Evolutionary conservation across 2,797 vertebrate species (phyloP), one percentile per base, ranked within the genome.

Genomic region (Triplophysa bombifrons): DNA sequence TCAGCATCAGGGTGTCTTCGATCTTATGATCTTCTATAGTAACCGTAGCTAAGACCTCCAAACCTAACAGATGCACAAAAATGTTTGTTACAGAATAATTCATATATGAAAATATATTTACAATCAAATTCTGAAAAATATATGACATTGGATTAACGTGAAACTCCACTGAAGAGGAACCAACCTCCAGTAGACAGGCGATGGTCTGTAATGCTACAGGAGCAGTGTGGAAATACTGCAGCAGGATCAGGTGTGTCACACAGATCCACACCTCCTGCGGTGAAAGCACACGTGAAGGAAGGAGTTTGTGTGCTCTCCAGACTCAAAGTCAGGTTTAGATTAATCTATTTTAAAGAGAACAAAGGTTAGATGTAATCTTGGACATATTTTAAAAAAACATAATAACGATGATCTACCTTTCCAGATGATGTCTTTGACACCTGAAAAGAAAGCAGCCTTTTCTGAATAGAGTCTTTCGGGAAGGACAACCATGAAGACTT

Each of bases 401-500:
- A 6, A 38, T 6, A 8, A 38, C 6, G 34, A 7, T 22, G 2
- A 63, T 7, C 12, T 75, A 92, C 92, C 89, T 87, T 46, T n/a
- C 66, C 79, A 1, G 60, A 17, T 1, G 71, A 34, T 10, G 0
- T 0, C 25, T 78, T 6, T 1, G 13, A 1, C 13, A 90, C 27
- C 16, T 17, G 83, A 82, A 90, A 83, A 38, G 91, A 90, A 70
- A 92, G 10, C 63, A 91, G 85, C 38, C 80, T 76, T 17, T 80
- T 61, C 10, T 88, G 72, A 14, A 74, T 76, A 72, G 22, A 82
- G 0, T 83, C 76, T 3, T 88, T 87, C 69, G 90, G 80, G 74
- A 92, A 86, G 64, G 91, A 90, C 12, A 93, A 9, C 92, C 92
- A 93, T 60, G 81, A 51, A 41, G 86, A 86, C 41, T 67, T 69